phyloP scores from a whole-genome alignment of 2,888 invertebrate genomes.

The Pachydiplax longipennis region DNA sequence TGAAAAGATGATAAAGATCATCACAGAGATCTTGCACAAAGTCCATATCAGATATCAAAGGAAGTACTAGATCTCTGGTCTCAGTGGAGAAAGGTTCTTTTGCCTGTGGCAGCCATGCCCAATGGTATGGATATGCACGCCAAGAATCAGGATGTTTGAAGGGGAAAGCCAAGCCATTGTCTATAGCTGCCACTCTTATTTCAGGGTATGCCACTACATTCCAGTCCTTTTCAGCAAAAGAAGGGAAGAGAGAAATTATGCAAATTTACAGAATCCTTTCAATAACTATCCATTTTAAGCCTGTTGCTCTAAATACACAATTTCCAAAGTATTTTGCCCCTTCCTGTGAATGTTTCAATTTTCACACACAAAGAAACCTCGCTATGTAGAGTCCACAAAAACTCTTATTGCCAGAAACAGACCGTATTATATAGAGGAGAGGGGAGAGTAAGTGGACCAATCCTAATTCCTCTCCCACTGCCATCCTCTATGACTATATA shows the following conservation, averaged over 20 bases:
- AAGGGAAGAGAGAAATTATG: background rate
- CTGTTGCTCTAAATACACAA: too few species aligned
- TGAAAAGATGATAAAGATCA: slow-evolving; percentile 86
- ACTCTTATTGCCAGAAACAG: too few species aligned
- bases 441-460: too few species aligned
- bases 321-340: too few species aligned
- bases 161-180: slow-evolving; percentile 99
- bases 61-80: slow-evolving; percentile 89
- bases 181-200: slow-evolving; percentile 94
- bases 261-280: background rate
- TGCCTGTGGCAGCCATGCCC: slow-evolving; percentile 99
- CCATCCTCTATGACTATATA: too few species aligned
- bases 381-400: too few species aligned
- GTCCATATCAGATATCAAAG: slow-evolving; percentile 93
- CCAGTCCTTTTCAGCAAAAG: slow-evolving; percentile 68
- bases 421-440: too few species aligned
- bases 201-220: slow-evolving; percentile 70
- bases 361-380: too few species aligned
- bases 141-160: slow-evolving; percentile 99
- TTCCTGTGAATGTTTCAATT: too few species aligned
- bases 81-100: slow-evolving; percentile 95
- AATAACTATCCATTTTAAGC: too few species aligned
- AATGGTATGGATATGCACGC: slow-evolving; percentile 99
- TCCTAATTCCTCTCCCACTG: too few species aligned
- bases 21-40: slow-evolving; percentile 96